Evolutionary conservation across 2,797 vertebrate species (phyloP), one percentile per base, ranked within the genome.

Genomic region (Dermochelys coriacea): DNA sequence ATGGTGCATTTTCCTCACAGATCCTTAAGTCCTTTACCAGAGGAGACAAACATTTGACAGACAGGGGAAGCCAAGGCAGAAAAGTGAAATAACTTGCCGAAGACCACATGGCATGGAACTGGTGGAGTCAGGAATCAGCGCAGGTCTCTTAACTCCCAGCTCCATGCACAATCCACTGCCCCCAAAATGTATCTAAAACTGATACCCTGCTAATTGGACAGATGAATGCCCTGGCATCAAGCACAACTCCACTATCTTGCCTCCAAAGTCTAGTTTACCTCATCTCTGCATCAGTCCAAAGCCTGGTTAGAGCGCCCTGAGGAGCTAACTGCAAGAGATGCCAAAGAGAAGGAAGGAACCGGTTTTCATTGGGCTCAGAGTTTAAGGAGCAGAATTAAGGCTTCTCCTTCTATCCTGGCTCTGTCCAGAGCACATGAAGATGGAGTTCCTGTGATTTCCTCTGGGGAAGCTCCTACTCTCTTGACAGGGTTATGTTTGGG

Each of bases 261-360:
- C 68, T 19, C 55, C 45, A 61, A 41, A 41, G 27, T 37, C n/a
- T 55, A 27, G 23, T n/a, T 54, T 41, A 21, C 19, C 12, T 25
- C 31, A 5, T 82, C 54, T 64, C 89, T 2, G 9, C 25, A 1
- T 45, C 0, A 0, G 29, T 78, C 68, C 79, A 34, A 61, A 61
- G 5, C 4, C 6, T 3, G 54, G 15, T 81, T 50, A 77, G 45
- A 0, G 0, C 4, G 54, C 45, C 71, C 61, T 0, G 0, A 21
- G 82, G 80, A 47, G 41, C 71, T 34, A 1, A 37, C 15, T 34
- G 4, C 61, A 12, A 59, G 31, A 80, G 45, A 19, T 64, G 51
- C 79, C 87, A 29, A 71, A 52, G 52, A 54, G 87, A 82, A 45
- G 45, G 3, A 25, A 84, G 37, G 83, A 88, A 34, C 16, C 79